phyloP scores from a whole-genome alignment of 2,888 invertebrate species.

The Drosophila mayaguana region DNA sequence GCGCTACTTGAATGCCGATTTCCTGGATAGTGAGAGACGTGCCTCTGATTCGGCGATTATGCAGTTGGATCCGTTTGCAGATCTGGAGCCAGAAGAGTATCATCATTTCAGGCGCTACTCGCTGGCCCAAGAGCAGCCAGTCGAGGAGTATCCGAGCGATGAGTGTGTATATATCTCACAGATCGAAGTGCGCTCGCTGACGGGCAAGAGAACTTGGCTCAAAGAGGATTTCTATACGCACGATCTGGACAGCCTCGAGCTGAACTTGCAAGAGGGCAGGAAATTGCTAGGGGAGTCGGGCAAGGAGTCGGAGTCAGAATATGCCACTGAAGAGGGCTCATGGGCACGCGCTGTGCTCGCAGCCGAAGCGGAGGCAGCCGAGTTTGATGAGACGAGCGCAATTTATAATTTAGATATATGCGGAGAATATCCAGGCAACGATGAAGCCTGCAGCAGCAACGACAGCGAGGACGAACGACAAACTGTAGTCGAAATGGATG shows the following conservation, averaged over 20 bases:
- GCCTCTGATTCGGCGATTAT: constrained; percentile 83
- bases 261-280: constrained; percentile 17
- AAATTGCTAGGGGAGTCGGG: constrained; percentile 4
- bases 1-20: constrained; percentile 70
- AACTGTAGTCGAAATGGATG: constrained; percentile 83
- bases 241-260: constrained; percentile 47
- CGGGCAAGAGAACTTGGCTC: constrained; percentile 79
- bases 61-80: constrained; percentile 53
- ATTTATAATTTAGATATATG: constrained; percentile 63
- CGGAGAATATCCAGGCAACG: constrained; percentile 53
- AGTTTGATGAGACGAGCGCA: constrained; percentile 70
- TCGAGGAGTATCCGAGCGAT: constrained; percentile 83
- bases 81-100: constrained; percentile 84
- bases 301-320: constrained; percentile 1
- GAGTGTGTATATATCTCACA: constrained; percentile 81
- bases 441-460: constrained; percentile 68
- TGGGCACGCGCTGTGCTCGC: constrained; percentile 71
- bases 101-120: constrained; percentile 84
- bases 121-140: constrained; percentile 80
- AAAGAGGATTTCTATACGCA: constrained; percentile 76
- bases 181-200: constrained; percentile 76
- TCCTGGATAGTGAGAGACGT: constrained; percentile 81
- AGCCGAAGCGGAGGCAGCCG: constrained; percentile 70
- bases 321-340: constrained; percentile 51
- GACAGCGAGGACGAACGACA: constrained; percentile 84